Base-by-base conservation (phyloP, 2,888 invertebrate genomes). In the Anthoptus insignis region DNA sequence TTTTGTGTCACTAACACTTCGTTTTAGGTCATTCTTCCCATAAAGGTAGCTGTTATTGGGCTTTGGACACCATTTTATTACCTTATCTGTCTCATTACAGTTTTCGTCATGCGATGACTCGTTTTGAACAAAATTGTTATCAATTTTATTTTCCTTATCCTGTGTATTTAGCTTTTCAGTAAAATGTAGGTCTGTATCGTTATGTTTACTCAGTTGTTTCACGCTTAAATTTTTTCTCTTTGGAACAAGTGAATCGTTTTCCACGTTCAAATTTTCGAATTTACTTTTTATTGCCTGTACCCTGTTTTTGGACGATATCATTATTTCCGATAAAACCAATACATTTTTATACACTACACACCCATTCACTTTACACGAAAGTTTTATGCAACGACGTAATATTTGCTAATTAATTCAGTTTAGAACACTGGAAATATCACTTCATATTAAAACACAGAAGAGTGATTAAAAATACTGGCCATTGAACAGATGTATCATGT, bases 211-310 rank as follows among this genome's bases (percentile, higher is more conserved):
- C 71, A 81, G 72, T 50, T 81, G 81, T 60, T 71, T 60, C 29
- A 37, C 57, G 32, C 13, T 42, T n/a, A 42, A 22, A 64, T 64
- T 57, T 19, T 42, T 50, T 39, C 50, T 64, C 27, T 52, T 64
- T 11, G 47, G 19, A 21, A 78, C 69, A n/a, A 79, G 58, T 14
- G 81, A 76, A n/a, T 82, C 80, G 61, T 75, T 81, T 49, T 91
- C 89, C 5, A 75, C 76, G 64, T 80, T 92, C 59, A 94, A 80
- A 79, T 88, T 94, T 77, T 96, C 96, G 77, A 96, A 96, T 86
- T 94, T 94, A 83, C 91, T 95, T 80, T 94, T 95, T 69, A 96
- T 95, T 56, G 94, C 94, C 89, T 94, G 95, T 49, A 96, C 96
- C 87, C 95, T 91, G 78, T 92, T 94, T 77, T 86, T 85, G 67